Conservation (phyloP, 2,113 vertebrate species). For the Plecturocebus donacophilus region DNA sequence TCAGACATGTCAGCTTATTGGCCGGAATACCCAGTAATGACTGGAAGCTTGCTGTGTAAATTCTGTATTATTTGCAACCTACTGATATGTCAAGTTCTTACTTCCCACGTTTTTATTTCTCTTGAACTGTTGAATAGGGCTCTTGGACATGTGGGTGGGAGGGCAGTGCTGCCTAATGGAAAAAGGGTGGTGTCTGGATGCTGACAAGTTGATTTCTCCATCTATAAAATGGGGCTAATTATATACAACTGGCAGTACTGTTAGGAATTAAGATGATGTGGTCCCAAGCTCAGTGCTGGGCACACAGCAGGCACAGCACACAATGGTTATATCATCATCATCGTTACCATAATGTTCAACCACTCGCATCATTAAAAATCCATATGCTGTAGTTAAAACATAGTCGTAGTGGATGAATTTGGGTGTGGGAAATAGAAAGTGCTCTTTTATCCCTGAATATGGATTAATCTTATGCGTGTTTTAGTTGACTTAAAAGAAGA, state of each 20-base stretch:
- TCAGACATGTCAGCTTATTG: not conserved
- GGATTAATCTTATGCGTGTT: not conserved
- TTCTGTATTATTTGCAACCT: not conserved
- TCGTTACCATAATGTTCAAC: not conserved
- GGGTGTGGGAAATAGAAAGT: conserved; percentile 37
- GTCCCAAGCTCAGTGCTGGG: not conserved
- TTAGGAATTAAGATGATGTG: not conserved
- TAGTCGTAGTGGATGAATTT: not conserved
- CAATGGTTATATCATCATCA: accelerated
- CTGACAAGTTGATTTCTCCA: not conserved
- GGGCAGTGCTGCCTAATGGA: not conserved
- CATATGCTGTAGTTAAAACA: not conserved
- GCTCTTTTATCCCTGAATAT: not conserved
- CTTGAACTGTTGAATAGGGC: not conserved
- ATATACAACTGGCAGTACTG: not conserved
- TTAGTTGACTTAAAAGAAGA: conserved; percentile 58
- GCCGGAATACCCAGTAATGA: not conserved
- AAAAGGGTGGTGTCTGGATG: not conserved
- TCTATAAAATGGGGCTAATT: not conserved
- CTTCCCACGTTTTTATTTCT: not conserved
- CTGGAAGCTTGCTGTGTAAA: not conserved
- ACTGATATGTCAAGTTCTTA: not conserved
- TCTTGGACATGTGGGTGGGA: not conserved
- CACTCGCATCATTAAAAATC: not conserved
- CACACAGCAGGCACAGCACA: not conserved